Conservation (phyloP, 2,797 vertebrate genomes). For the Bufotes viridis region DNA sequence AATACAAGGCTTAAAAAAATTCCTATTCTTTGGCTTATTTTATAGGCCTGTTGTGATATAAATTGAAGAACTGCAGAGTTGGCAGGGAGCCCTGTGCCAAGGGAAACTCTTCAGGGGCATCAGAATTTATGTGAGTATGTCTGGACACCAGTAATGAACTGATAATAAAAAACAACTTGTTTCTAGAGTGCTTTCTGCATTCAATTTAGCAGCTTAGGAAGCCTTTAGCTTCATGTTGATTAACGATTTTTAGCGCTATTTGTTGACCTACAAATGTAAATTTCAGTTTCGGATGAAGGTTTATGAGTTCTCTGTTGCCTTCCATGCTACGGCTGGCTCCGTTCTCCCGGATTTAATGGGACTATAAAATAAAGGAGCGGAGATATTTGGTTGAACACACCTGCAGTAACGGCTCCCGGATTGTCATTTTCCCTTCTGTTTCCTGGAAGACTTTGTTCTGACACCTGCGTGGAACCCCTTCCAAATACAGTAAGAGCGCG, state of each 20-base stretch:
- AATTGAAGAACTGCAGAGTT: constrained; percentile 56
- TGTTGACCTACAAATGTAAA: constrained; percentile 66
- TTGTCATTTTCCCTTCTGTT: constrained; percentile 68
- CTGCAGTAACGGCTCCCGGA: constrained; percentile 67
- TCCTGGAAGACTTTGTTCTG: constrained; percentile 69
- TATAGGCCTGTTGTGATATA: constrained; percentile 53
- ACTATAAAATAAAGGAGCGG: constrained; percentile 64
- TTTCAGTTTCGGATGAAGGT: constrained; percentile 59
- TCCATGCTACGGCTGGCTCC: constrained; percentile 58
- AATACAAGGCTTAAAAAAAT: constrained; percentile 43
- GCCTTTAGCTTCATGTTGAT: constrained; percentile 57
- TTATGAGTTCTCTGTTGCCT: constrained; percentile 62
- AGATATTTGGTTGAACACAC: constrained; percentile 68
- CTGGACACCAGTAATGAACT: constrained; percentile 61
- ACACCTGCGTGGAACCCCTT: constrained; percentile 74
- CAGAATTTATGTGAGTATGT: constrained; percentile 53
- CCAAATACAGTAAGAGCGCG: constrained; percentile 64
- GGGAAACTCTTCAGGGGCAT: constrained; percentile 54
- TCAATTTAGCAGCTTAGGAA: constrained; percentile 53
- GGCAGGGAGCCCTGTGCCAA: constrained; percentile 52
- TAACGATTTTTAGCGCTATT: constrained; percentile 61
- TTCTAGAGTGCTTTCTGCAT: constrained; percentile 57
- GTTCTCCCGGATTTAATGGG: constrained; percentile 58
- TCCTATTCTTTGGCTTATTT: constrained; percentile 35
- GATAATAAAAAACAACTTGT: constrained; percentile 59